Conservation (phyloP, 2,113 vertebrate species). For the Campylomormyrus tamandua region DNA sequence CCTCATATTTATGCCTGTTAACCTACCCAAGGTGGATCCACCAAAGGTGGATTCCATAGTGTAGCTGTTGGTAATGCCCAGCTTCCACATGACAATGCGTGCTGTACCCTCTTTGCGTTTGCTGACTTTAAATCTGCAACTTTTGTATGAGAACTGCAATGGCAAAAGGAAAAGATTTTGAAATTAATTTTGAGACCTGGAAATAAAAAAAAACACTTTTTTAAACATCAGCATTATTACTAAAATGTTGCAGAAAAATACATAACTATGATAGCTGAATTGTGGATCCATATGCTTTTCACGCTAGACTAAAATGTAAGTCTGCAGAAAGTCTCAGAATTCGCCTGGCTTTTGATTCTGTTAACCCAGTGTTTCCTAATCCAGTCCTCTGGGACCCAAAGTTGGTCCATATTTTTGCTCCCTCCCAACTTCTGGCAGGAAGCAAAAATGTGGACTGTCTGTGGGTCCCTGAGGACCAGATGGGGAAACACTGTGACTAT, state of each 20-base stretch:
- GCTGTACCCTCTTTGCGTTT: slow-evolving; percentile 82
- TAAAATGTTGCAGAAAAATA: not conserved
- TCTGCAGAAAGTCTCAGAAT: not conserved
- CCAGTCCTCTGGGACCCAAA: not conserved
- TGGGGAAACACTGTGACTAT: not conserved
- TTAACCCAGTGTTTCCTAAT: not conserved
- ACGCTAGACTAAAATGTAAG: not conserved
- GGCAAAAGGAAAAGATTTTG: not conserved
- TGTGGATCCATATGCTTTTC: not conserved
- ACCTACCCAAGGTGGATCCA: slow-evolving; percentile 78
- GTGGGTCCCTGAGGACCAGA: not conserved
- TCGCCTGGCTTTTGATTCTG: not conserved
- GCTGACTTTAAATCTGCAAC: slow-evolving; percentile 85
- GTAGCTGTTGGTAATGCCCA: slow-evolving; percentile 85
- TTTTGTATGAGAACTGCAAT: slow-evolving; percentile 77
- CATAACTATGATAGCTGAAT: not conserved
- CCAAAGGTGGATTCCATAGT: slow-evolving; percentile 85
- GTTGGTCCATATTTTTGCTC: not conserved
- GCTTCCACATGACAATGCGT: slow-evolving; percentile 80
- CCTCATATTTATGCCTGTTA: not conserved
- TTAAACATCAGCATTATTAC: not conserved
- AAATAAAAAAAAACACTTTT: not conserved
- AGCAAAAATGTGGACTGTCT: not conserved
- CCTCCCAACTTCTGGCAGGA: not conserved
- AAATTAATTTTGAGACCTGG: not conserved